Evolutionary conservation across 1,140 invertebrate genomes (phyloP), one percentile per base, ranked within the genome.

Genomic region (Cherax quadricarinatus): DNA sequence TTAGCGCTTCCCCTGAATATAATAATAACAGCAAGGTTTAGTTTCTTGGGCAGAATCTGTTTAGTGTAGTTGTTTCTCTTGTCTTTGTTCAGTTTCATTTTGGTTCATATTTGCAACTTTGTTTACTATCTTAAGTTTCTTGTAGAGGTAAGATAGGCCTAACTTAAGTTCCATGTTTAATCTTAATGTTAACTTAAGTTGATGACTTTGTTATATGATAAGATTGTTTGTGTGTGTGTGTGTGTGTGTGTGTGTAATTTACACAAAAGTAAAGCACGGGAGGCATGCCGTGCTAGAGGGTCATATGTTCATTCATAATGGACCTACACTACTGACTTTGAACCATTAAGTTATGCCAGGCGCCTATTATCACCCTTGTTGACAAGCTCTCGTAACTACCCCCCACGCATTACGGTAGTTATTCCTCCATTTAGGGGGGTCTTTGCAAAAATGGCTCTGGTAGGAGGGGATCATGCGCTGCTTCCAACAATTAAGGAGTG

Each of bases 351-450:
- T 79, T 88, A 88, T 30, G 57, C 51, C 78, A 66, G 62, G 80
- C 81, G 48, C 21, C 24, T 49, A 80, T 88, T 88, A 88, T 88
- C 86, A n/a, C 86, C 86, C 86, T 60, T 51, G 75, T 53, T 88
- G 86, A 88, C 86, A 80, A 66, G 78, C 51, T 81, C 53, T 79
- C 51, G n/a, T 62, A 79, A 16, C 30, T 79, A 75, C 16, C 51
- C 51, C 30, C 30, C 30, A 41, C 30, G 30, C 30, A 41, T 41
- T 41, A 41, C 30, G 41, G 86, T 79, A 48, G 86, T 79, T 30
- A 79, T 51, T 49, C 16, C n/a, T 18, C 30, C 30, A 41, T 41
- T 41, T 41, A 41, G 30, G 30, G 30, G 30, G 30, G 30, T 41
- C 30, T 2, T 41, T 41, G 30, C 30, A 41, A 41, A 41, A 41